Evolutionary conservation across 2,888 invertebrate genomes (phyloP).

Genomic region (Congeria kusceri): DNA sequence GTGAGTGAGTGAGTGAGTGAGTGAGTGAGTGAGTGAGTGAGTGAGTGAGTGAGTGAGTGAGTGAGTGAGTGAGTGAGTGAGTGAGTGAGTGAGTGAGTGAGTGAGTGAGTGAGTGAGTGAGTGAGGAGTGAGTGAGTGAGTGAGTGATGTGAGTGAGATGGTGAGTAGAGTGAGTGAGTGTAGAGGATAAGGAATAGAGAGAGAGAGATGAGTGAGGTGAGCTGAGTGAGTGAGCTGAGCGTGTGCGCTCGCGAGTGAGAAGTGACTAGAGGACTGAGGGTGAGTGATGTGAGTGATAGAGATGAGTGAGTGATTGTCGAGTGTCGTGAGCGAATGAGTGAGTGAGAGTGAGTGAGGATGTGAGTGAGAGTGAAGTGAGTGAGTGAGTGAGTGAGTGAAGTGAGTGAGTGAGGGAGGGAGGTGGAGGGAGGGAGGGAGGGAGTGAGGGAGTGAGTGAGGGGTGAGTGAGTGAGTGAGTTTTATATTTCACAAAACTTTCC

Average conservation of each 20-base stretch:
- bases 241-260: background rate
- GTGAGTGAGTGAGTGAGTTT: conserved; percentile 14
- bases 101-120: conserved; percentile 23
- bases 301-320: conserved; percentile 1
- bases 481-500: no score
- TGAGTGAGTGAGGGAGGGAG: background rate
- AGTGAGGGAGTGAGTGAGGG: no score
- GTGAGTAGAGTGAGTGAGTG: conserved; percentile 11
- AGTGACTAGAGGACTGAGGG: background rate
- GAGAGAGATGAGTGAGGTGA: background rate
- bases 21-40: no score
- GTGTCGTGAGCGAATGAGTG: conserved; percentile 12
- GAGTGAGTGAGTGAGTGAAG: conserved; percentile 31
- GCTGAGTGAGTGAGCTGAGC: background rate
- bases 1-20: no score
- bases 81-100: conserved; percentile 26
- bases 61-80: conserved; percentile 27
- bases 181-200: background rate
- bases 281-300: conserved; percentile 13
- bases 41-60: no score
- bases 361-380: conserved; percentile 31
- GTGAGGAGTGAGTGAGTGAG: background rate
- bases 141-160: conserved; percentile 5
- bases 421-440: no score
- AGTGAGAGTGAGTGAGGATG: conserved; percentile 21